Conservation (phyloP, 2,113 vertebrate species). For the Vanacampus margaritifer region DNA sequence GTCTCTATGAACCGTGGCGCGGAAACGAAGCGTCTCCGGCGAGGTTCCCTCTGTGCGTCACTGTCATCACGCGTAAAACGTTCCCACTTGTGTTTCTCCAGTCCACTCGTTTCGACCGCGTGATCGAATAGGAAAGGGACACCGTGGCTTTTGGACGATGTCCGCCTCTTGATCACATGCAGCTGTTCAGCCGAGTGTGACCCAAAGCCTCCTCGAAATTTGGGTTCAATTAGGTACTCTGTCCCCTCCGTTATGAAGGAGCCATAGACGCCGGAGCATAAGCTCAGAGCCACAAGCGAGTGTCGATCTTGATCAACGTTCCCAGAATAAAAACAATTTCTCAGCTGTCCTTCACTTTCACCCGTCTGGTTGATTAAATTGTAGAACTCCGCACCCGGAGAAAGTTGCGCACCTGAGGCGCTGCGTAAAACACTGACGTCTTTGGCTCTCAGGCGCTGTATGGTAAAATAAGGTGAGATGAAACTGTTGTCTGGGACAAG, state of each 20-base stretch:
- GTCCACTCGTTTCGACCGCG: conserved; percentile 14
- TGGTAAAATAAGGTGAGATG: conserved; percentile 72
- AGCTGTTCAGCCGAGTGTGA: conserved; percentile 37
- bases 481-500: conserved; percentile 80
- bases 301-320: conserved; percentile 67
- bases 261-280: conserved; percentile 80
- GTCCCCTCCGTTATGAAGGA: conserved; percentile 76
- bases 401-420: conserved; percentile 18
- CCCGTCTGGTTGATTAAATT: conserved; percentile 36
- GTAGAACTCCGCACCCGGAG: conserved; percentile 5
- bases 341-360: conserved; percentile 50
- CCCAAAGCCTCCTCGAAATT: conserved; percentile 18
- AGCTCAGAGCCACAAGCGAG: conserved; percentile 78
- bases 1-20: conserved; percentile 86
- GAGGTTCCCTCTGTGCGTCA: conserved; percentile 49
- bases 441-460: conserved; percentile 67
- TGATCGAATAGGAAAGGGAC: conserved; percentile 33
- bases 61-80: conserved; percentile 44
- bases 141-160: conserved; percentile 1
- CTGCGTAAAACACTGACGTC: conserved; percentile 30
- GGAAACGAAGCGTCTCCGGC: conserved; percentile 80
- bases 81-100: conserved; percentile 23
- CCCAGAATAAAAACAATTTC: conserved; percentile 81
- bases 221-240: conserved; percentile 79
- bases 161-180: conserved; percentile 67